Evolutionary conservation across 2,888 invertebrate species (phyloP).

Genomic region (Coremacera marginata): DNA sequence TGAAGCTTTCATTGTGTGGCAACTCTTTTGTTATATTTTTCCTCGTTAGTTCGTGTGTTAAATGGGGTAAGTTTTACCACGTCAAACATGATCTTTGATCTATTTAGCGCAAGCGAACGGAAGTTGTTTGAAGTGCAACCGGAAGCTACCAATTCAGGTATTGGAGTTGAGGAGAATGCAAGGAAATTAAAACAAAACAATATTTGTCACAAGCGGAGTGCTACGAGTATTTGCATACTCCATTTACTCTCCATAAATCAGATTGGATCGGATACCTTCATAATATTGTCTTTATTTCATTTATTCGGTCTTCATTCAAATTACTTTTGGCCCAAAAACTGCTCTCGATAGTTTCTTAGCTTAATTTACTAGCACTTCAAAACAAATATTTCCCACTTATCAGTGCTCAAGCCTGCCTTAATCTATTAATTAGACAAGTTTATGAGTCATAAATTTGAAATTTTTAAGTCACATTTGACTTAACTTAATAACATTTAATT

Average conservation of each 20-base stretch:
- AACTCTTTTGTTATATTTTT: neutral
- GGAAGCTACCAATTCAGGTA: neutral
- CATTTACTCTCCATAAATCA: too few species aligned
- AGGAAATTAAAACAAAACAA: too few species aligned
- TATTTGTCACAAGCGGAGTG: too few species aligned
- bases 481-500: constrained; percentile 15
- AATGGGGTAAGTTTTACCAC: neutral
- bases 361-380: neutral
- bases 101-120: neutral
- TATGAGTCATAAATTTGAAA: constrained; percentile 20
- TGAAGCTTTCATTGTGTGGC: neutral
- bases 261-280: too few species aligned
- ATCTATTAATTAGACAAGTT: constrained; percentile 27
- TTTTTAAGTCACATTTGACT: neutral
- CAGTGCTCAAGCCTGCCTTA: neutral
- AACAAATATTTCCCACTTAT: neutral
- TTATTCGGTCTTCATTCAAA: neutral
- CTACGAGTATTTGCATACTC: too few species aligned
- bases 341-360: neutral
- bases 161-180: neutral
- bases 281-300: neutral
- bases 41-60: neutral
- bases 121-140: neutral
- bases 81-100: neutral
- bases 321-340: neutral